Percentiles rank a stretch among this genome's conserved stretches.
phyloP scores from a whole-genome alignment of 2,888 invertebrate genomes.

The Asteroscopus sphinx region DNA sequence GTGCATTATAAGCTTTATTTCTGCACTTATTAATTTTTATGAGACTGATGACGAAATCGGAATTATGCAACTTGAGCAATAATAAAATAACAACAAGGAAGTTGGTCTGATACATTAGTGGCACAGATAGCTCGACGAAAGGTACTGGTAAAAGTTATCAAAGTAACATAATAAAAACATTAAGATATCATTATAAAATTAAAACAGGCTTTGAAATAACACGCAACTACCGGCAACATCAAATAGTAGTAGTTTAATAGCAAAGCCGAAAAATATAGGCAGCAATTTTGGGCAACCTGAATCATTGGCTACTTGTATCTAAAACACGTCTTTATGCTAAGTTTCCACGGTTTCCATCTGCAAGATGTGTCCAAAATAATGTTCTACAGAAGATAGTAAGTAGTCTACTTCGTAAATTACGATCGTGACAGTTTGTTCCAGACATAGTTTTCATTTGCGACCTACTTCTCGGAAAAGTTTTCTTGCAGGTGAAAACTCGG shows the following conservation, averaged over 20 bases:
- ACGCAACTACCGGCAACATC: neutral
- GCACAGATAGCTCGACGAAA: slow-evolving; percentile 2
- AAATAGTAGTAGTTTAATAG: neutral
- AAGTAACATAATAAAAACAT: slow-evolving; percentile 24
- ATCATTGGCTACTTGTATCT: too few species aligned
- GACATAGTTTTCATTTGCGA: too few species aligned
- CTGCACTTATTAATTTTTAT: neutral
- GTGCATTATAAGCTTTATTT: neutral
- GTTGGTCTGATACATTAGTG: slow-evolving; percentile 1
- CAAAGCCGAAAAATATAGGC: neutral
- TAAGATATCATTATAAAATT: slow-evolving; percentile 10
- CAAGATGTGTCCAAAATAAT: too few species aligned
- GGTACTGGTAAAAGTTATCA: slow-evolving; percentile 3
- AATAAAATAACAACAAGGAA: neutral
- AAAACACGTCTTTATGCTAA: too few species aligned
- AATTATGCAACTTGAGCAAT: slow-evolving; percentile 4
- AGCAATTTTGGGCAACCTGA: too few species aligned
- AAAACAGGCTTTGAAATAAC: neutral
- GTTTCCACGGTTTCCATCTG: neutral
- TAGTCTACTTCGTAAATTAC: too few species aligned
- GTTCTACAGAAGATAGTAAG: too few species aligned
- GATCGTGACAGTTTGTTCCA: too few species aligned
- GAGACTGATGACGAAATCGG: neutral
- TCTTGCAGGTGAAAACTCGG: too few species aligned
- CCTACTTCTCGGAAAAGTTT: too few species aligned